Evolutionary conservation across 2,888 invertebrate genomes (phyloP).

Genomic region (Ernsta delagoae): DNA sequence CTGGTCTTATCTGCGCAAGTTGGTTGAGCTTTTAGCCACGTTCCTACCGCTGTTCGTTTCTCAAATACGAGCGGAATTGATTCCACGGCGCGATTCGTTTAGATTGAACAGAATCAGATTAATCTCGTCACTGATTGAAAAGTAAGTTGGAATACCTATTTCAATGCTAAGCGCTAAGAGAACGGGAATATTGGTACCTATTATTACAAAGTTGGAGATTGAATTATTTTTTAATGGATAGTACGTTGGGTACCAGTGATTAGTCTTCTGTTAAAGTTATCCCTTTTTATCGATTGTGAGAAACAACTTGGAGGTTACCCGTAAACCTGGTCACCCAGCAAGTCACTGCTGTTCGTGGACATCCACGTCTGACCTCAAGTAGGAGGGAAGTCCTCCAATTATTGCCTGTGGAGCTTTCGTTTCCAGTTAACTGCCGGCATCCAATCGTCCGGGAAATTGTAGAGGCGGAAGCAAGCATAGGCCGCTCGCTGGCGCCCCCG

Average conservation of each 20-base stretch:
- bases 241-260: too few species aligned
- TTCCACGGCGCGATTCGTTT: conserved; percentile 52
- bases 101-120: conserved; percentile 68
- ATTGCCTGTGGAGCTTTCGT: conserved; percentile 40
- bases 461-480: conserved; percentile 58
- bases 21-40: conserved; percentile 49
- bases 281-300: neutral
- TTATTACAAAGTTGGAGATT: neutral
- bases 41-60: conserved; percentile 52
- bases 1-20: conserved; percentile 52
- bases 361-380: neutral
- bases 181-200: conserved; percentile 22
- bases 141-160: conserved; percentile 53
- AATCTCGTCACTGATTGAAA: conserved; percentile 66
- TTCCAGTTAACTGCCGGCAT: conserved; percentile 62
- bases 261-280: too few species aligned
- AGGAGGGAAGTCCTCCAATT: conserved; percentile 26
- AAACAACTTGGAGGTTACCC: neutral
- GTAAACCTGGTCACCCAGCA: too few species aligned
- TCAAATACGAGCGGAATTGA: conserved; percentile 58
- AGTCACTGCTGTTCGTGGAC: conserved; percentile 6
- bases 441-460: conserved; percentile 73
- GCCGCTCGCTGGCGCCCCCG: conserved; percentile 52
- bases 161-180: conserved; percentile 35
- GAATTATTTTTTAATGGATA: too few species aligned